These are phyloP conservation scores for Petrocephalus zakoni DNA, from an alignment of 2,113 vertebrate species.

Conservation along the genomic window DNA sequence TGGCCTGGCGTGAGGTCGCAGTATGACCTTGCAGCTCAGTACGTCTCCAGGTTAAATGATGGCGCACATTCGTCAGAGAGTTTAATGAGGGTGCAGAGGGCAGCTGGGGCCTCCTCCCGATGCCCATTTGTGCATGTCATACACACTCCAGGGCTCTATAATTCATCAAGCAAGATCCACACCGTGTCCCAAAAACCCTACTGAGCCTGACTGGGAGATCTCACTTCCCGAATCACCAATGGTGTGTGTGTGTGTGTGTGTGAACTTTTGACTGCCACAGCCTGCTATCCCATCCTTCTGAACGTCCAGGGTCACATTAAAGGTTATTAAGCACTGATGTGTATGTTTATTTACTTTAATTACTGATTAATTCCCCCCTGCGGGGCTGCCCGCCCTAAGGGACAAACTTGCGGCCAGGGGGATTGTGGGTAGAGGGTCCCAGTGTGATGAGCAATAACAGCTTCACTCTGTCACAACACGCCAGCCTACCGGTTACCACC, in stretches of 20 bases:
- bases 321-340: conserved; percentile 7
- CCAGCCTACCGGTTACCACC: neutral
- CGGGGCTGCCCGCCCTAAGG: neutral
- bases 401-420: neutral
- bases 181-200: neutral
- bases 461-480: neutral
- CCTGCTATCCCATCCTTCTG: neutral
- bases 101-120: neutral
- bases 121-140: neutral
- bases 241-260: neutral
- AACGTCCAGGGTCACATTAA: neutral
- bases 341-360: neutral
- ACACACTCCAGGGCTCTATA: neutral
- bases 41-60: neutral
- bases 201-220: neutral
- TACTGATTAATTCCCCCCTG: neutral
- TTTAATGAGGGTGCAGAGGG: neutral
- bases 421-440: neutral
- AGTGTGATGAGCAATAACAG: neutral
- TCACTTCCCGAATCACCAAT: neutral
- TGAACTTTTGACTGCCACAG: neutral
- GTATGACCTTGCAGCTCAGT: neutral
- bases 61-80: neutral
- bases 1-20: neutral
- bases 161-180: neutral